Evolutionary conservation across 2,797 vertebrate species (phyloP), one percentile per base, ranked within the genome.

Genomic region (Aulostomus chinensis): DNA sequence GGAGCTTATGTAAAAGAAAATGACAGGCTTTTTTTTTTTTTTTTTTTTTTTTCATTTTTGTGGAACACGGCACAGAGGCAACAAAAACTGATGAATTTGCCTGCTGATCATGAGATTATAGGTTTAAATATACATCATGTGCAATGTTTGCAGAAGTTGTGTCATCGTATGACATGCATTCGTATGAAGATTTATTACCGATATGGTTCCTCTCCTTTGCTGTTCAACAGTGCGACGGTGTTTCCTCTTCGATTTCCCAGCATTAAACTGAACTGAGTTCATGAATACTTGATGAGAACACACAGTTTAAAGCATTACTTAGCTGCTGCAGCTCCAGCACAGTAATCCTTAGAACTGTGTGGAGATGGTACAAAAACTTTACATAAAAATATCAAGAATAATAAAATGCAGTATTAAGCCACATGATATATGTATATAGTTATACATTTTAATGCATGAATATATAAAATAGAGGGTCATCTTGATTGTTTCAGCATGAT

Each of bases 1-100:
- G 62, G 63, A 61, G 76, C 66, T 58, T 58, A 79, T 77, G 81
- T 76, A 79, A 87, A 87, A 83, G 76, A 56, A 80, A 76, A 82
- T 77, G 78, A 84, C 81, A 78, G 33, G 55, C 73, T 65, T 68
- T 65, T 67, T 72, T 61, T 7, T 22, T 22, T 16, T 33, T 24
- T 33, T 29, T 37, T 65, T 34, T 28, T 37, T 32, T 60, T 63
- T n/a, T n/a, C n/a, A n/a, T n/a, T n/a, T n/a, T n/a, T n/a, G n/a
- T n/a, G n/a, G n/a, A n/a, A n/a, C 69, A 39, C 68, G 41, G 59
- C 63, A 61, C 50, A 17, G 49, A 68, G 51, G 24, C n/a, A 25
- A 52, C 24, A 53, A 32, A 36, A 56, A 38, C 17, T 17, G 30
- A 49, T 15, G 32, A 18, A 36, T 42, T 30, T 58, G 18, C 50